These are phyloP conservation scores for Macaria liturata DNA, from an alignment of 2,888 invertebrate species.

Conservation along the genomic window DNA sequence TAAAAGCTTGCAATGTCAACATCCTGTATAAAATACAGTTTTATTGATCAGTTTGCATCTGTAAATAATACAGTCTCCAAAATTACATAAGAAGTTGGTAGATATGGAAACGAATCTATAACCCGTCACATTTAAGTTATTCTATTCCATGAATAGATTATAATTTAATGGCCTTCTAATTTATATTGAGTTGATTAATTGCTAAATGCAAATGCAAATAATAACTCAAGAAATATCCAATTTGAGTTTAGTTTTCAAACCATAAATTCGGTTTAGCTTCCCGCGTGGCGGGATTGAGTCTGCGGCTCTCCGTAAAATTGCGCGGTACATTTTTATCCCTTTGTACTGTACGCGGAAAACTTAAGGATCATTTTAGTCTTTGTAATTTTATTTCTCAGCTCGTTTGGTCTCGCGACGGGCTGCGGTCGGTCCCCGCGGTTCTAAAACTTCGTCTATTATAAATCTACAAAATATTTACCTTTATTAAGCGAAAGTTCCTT, in stretches of 20 bases:
- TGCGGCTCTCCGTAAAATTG: conserved; percentile 69
- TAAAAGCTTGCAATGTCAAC: conserved; percentile 80
- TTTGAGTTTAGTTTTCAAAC: conserved; percentile 80
- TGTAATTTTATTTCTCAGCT: conserved; percentile 55
- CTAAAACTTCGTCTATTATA: conserved; percentile 39
- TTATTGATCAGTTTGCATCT: no score
- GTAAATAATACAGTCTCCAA: no score
- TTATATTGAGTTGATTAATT: conserved; percentile 59
- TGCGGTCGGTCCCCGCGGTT: conserved; percentile 48
- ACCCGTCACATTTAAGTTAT: no score
- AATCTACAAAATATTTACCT: conserved; percentile 44
- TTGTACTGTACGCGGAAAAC: conserved; percentile 68
- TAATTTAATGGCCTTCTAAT: conserved; percentile 45
- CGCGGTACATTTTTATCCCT: conserved; percentile 75
- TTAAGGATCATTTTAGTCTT: conserved; percentile 65
- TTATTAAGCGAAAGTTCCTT: conserved; percentile 32
- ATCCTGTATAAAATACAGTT: conserved; percentile 54
- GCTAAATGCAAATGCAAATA: conserved; percentile 71
- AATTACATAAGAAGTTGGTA: no score
- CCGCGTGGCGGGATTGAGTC: conserved; percentile 68
- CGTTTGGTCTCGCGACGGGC: conserved; percentile 37
- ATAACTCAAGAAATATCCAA: conserved; percentile 66
- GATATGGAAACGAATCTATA: no score
- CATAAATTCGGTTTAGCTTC: conserved; percentile 80
- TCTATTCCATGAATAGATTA: conserved; percentile 35